Evolutionary conservation across 2,888 invertebrate genomes (phyloP).

Genomic region (Drosophila greeni): DNA sequence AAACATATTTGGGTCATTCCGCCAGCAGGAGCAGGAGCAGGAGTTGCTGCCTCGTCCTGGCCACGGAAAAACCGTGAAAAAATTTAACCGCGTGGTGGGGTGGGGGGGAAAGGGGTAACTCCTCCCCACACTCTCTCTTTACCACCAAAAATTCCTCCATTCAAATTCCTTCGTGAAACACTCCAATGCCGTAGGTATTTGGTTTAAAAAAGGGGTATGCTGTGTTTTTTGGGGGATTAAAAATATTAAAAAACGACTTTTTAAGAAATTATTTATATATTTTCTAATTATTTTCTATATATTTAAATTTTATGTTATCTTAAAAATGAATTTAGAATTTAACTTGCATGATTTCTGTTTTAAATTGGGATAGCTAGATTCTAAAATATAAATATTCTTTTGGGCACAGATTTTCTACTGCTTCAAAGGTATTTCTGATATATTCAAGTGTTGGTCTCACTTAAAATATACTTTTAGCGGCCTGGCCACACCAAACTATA

Average conservation of each 20-base stretch:
- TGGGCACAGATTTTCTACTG: too few relatives aligned
- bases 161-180: not conserved
- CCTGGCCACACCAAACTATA: too few relatives aligned
- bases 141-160: not conserved
- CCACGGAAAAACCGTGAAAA: conserved; percentile 20
- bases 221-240: not conserved
- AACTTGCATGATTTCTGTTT: too few relatives aligned
- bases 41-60: not conserved
- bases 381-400: too few relatives aligned
- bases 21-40: conserved; percentile 2
- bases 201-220: not conserved
- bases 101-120: not conserved
- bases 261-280: not conserved
- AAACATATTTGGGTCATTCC: conserved; percentile 58
- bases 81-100: conserved; percentile 11
- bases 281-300: too few relatives aligned
- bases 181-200: not conserved
- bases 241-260: not conserved
- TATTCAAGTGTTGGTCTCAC: too few relatives aligned
- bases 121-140: not conserved
- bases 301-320: too few relatives aligned
- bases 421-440: too few relatives aligned
- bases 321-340: too few relatives aligned
- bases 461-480: too few relatives aligned
- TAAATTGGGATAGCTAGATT: too few relatives aligned